phyloP scores from a whole-genome alignment of 2,797 vertebrate genomes.

The Galago senegalensis region DNA sequence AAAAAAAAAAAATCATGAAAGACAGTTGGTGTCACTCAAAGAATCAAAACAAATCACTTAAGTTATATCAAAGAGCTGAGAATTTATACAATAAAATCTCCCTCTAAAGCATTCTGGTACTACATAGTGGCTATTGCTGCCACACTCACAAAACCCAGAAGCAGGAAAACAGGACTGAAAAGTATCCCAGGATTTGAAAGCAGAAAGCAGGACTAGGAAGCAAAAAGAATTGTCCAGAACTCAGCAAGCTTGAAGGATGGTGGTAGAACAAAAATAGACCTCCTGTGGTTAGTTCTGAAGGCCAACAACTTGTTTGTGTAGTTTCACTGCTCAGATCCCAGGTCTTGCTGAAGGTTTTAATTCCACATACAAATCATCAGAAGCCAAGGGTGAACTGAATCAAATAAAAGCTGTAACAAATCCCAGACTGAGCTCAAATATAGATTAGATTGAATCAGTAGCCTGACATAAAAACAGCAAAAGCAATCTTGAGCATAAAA shows the following conservation, averaged over 20 bases:
- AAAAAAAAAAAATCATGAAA: slow-evolving; percentile 14
- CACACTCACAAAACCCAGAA: background rate
- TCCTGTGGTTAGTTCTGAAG: background rate
- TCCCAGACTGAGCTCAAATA: background rate
- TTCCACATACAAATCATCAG: background rate
- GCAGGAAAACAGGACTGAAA: background rate
- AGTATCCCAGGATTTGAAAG: background rate
- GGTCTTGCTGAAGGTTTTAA: background rate
- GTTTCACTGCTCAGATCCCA: background rate
- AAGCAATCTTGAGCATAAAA: background rate
- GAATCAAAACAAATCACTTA: background rate
- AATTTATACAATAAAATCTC: background rate
- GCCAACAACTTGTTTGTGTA: background rate
- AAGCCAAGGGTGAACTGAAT: background rate
- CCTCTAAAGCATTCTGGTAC: background rate
- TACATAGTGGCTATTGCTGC: background rate
- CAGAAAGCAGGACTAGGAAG: background rate
- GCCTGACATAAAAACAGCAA: background rate
- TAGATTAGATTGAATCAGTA: background rate
- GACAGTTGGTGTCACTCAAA: background rate
- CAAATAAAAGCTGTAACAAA: background rate
- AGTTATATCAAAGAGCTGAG: background rate
- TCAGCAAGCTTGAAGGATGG: background rate
- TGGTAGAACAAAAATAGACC: background rate
- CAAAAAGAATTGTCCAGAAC: background rate